Percentiles rank a stretch among this genome's conserved stretches.
These are phyloP conservation scores for Metallyticus violacea DNA, from an alignment of 2,888 invertebrate species.

Conservation along the genomic window DNA sequence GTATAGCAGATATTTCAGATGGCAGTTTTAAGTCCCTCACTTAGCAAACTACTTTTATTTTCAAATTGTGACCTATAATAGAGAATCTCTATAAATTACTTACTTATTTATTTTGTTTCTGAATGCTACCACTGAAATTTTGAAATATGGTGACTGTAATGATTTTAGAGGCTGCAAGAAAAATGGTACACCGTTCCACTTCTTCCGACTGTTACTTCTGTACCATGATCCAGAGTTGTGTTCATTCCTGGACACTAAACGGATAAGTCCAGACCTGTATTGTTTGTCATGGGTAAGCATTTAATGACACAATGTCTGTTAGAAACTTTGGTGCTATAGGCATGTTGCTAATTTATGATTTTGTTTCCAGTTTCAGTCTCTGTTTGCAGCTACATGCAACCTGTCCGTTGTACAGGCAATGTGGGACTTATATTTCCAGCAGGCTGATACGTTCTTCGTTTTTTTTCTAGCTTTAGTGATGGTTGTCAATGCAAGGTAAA, in stretches of 20 bases:
- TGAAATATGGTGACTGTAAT: too few relatives aligned
- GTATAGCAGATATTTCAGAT: too few relatives aligned
- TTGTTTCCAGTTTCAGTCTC: conserved; percentile 64
- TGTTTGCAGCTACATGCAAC: conserved; percentile 85
- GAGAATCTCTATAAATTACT: too few relatives aligned
- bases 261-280: conserved; percentile 89
- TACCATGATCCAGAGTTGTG: conserved; percentile 98
- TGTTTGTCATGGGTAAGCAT: conserved; percentile 72
- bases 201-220: conserved; percentile 74
- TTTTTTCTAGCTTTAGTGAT: conserved; percentile 94
- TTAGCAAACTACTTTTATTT: too few relatives aligned
- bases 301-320: background rate
- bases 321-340: background rate
- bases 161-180: conserved; percentile 49
- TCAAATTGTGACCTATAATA: too few relatives aligned
- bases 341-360: background rate
- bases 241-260: conserved; percentile 92
- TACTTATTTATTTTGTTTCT: too few relatives aligned
- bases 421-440: conserved; percentile 97
- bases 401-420: conserved; percentile 84
- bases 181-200: conserved; percentile 53
- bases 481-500: conserved; percentile 84
- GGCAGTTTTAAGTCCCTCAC: too few relatives aligned
- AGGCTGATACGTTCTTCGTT: conserved; percentile 92
- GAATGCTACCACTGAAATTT: too few relatives aligned